Evolutionary conservation across 2,888 invertebrate genomes (phyloP), one percentile per base, ranked within the genome.

Genomic region (Lobophora halterata): DNA sequence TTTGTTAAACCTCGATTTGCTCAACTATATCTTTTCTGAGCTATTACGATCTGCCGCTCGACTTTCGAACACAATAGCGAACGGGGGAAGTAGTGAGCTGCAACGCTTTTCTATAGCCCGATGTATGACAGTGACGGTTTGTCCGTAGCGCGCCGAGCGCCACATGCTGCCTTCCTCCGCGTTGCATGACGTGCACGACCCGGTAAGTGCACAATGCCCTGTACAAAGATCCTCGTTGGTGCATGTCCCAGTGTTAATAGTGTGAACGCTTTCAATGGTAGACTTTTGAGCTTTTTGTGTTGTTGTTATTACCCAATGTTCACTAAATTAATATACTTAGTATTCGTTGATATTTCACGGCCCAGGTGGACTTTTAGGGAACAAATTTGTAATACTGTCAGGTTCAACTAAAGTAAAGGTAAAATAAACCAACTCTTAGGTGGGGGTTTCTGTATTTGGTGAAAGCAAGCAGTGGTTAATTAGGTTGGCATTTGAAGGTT

Each of bases 101-200:
- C 35, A 36, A 24, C 28, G 32, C 45, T 39, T 47, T 38, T 35
- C 39, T 43, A 26, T 25, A 46, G 42, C 24, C 25, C 17, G 55
- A 55, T 53, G 58, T 88, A 65, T 48, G 50, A 50, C 34, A 44
- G 79, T 86, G 65, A 83, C 83, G 67, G 76, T 86, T 72, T 79
- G 65, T 74, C 57, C 64, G 63, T 80, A 89, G 89, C 88, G 89
- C 62, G 88, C 71, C 52, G 89, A 86, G 66, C 78, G 88, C 56
- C 89, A 89, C 55, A 75, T 88, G 79, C 83, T 89, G 72, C 82
- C 89, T 47, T 86, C 89, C 51, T 85, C 89, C 59, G 88, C 89
- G 62, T 87, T 89, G 79, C 89, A 89, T 78, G 89, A 89, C 61
- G 79, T 89, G 71, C 88, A 89, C 71, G 88, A 88, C 53, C 83